Base-by-base conservation (phyloP, 2,888 invertebrate genomes). In the Xylophagus ater region DNA sequence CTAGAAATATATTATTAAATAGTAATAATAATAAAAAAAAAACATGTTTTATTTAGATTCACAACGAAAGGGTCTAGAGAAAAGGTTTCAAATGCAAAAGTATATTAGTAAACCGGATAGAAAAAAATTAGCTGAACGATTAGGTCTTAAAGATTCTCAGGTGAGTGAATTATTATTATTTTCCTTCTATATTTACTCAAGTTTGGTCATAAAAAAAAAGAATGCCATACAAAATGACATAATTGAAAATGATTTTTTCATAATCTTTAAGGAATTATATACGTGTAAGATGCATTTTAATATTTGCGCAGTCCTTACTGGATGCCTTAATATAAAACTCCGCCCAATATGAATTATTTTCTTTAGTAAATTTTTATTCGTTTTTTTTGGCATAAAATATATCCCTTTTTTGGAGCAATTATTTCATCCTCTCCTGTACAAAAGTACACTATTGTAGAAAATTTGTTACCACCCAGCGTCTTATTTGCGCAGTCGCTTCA, bases 21-120 rank as follows among this genome's bases (percentile, higher is more conserved):
- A 14, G 20, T 2, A 3, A 12, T 8, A 28, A 17, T 15, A 23
- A 13, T 28, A 32, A 26, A 29, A 21, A 32, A 20, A 26, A 5
- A 17, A 26, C 26, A 40, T 14, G 6, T 26, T 38, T 32, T 25
- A 42, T 43, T 57, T 62, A 63, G 96, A 97, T 60, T 78, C 88
- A 1, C 97, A 97, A 59, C 72, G 97, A 30, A 92, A 93, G 52
- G 96, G 96, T 0, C 71, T 97, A 49, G 97, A 97, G 68, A 85
- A 92, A 57, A 71, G 92, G 58, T 97, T 97, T 69, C 90, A 92
- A 63, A 80, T 90, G 36, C 96, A 96, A 67, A 96, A 96, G 66
- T 97, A 97, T 69, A 97, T 97, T 63, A 93, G 92, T 58, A 97
- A 97, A 62, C 96, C 96, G 1, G 97, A 97, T 64, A 73, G 97